Evolutionary conservation across 2,797 vertebrate species (phyloP).

Genomic region (Syngnathus rostellatus): DNA sequence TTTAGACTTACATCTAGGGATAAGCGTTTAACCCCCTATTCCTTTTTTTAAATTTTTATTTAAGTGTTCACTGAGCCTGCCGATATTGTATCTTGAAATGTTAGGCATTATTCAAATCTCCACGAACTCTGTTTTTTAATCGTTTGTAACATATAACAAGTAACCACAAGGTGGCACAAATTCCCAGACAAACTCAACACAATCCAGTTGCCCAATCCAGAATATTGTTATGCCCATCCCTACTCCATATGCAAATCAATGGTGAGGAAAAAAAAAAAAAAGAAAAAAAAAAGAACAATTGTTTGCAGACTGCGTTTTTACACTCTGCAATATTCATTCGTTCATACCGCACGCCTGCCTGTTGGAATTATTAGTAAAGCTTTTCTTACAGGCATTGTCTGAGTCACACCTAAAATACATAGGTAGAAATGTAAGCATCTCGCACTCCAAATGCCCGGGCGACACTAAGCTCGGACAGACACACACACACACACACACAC

Average conservation of each 20-base stretch:
- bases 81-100: no score
- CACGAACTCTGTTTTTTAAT: no score
- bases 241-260: conserved; percentile 16
- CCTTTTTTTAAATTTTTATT: no score
- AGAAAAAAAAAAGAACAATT: conserved; percentile 39
- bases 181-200: no score
- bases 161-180: no score
- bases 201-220: no score
- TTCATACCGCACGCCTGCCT: conserved; percentile 52
- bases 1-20: not conserved
- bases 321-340: conserved; percentile 29
- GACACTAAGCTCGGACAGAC: conserved; percentile 19
- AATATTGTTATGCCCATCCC: not conserved
- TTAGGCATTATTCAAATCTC: no score
- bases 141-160: no score
- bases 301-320: conserved; percentile 63
- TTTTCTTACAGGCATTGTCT: conserved; percentile 67
- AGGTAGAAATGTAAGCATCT: conserved; percentile 51
- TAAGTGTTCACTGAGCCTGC: no score
- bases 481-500: conserved; percentile 16
- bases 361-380: conserved; percentile 84
- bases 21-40: not conserved
- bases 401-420: conserved; percentile 50
- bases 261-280: conserved; percentile 35
- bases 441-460: conserved; percentile 48